Base-by-base conservation (phyloP, 2,888 invertebrate genomes). In the Aricia artaxerxes region DNA sequence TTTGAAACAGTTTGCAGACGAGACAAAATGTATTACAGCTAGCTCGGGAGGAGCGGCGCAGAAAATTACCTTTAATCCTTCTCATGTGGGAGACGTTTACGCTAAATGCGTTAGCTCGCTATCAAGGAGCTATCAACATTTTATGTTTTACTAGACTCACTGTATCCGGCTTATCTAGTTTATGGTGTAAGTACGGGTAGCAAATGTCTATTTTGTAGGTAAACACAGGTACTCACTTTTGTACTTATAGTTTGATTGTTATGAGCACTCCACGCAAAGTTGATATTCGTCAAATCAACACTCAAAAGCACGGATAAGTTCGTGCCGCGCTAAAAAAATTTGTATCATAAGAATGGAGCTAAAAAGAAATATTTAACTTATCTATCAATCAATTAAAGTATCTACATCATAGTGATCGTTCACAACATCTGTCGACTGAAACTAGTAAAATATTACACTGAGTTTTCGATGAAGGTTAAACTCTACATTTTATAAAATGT, bases 11-110 rank as follows among this genome's bases (percentile, higher is more conserved):
- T 75, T 75, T 75, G 53, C 53, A 75, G 49, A 35, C 49, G 49
- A 53, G 75, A 49, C 49, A 53, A 75, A 24, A 44, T 75, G 31
- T 75, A 49, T 75, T 75, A 75, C 75, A 44, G 44, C 75, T 11
- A 49, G 75, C 11, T 44, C 44, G 73, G 44, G 75, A 73, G 75
- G 75, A 49, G 75, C 75, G 44, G 24, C 75, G 75, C 24, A 49
- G 49, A 75, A 75, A 75, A 75, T 75, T 75, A 75, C 75, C 75
- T 75, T 53, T 75, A 75, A 75, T 75, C 75, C 75, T 49, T 75
- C 75, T 75, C 75, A 75, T 75, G 75, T 49, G 75, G 75, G 75
- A 75, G 53, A 53, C 53, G 44, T 31, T 75, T 73, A 73, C 44
- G 49, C 53, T 75, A 75, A 75, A 75, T 49, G 75, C 13, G 75